Evolutionary conservation across 1,140 invertebrate genomes (phyloP), one percentile per base, ranked within the genome.

Genomic region (Popillia japonica): DNA sequence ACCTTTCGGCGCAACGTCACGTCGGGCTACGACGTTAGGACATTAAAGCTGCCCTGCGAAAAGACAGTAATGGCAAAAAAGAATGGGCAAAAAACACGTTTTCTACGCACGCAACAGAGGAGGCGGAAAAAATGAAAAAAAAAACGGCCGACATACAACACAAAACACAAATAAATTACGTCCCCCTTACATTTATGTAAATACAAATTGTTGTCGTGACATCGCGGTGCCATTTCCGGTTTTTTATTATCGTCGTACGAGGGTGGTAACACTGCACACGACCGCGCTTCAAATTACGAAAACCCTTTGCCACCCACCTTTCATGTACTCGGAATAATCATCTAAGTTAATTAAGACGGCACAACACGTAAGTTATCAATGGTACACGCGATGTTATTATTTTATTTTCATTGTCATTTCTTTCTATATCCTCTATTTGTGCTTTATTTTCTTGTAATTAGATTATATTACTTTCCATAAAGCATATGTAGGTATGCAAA

Each of bases 141-240:
- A 55, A 55, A 55, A 55, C 48, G 48, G 17, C 48, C 14, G 17
- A n/a, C 48, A 55, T 55, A 55, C 48, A 55, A 55, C 48, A 55
- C 48, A 55, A 55, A 55, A 55, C 48, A 55, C 48, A 55, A 55
- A 55, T 55, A 55, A 55, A 55, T 55, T 55, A 55, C 48, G 48
- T 55, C 48, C 48, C 48, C 48, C 17, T 55, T 55, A 17, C 48
- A 55, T 55, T 55, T 55, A 55, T 55, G 48, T 55, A 55, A 55
- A 55, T 55, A 55, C 48, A 55, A 55, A 55, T 55, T 55, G 48
- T 55, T 55, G 48, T 55, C 48, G 48, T 55, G 48, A 55, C 48
- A 55, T 55, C 48, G 48, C 48, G 48, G 48, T 55, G 48, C 48
- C 48, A 55, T 55, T 55, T 55, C 48, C 48, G 9, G 48, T 55